Percentiles rank a stretch among this genome's conserved stretches.
Evolutionary conservation across 2,797 vertebrate species (phyloP).

Genomic region (Xiphophorus birchmanni): DNA sequence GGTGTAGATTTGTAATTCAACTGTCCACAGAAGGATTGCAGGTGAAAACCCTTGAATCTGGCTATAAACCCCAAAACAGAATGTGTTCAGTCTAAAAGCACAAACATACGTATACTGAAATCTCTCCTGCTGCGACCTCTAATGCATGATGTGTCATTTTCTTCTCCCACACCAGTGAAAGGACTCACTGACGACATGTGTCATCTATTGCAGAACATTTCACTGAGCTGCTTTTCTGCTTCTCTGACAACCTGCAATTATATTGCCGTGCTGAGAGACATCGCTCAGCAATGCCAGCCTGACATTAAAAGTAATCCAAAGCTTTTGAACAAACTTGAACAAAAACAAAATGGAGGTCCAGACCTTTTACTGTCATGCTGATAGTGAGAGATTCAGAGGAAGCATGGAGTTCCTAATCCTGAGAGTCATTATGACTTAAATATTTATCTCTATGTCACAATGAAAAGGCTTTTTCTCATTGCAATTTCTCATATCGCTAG

Average conservation of each 20-base stretch:
- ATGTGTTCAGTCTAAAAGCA: conserved; percentile 6
- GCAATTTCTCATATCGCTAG: neutral
- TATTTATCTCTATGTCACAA: neutral
- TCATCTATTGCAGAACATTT: conserved; percentile 71
- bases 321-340: conserved; percentile 56
- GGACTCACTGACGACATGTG: conserved; percentile 57
- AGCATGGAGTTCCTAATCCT: conserved; percentile 5
- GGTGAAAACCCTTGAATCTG: conserved; percentile 17
- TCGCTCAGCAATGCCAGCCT: conserved; percentile 40
- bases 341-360: conserved; percentile 55
- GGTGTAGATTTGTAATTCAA: neutral
- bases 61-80: conserved; percentile 10
- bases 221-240: conserved; percentile 51
- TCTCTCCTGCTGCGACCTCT: conserved; percentile 40
- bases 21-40: neutral
- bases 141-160: conserved; percentile 62
- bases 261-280: conserved; percentile 49
- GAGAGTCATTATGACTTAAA: conserved; percentile 8
- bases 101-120: conserved; percentile 14
- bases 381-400: conserved; percentile 15
- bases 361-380: conserved; percentile 15
- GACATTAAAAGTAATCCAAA: conserved; percentile 54
- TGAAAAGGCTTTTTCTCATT: neutral
- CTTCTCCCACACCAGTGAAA: conserved; percentile 60
- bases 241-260: conserved; percentile 76